Evolutionary conservation across 1,140 invertebrate species (phyloP).

Genomic region (Ridgeia piscesae): DNA sequence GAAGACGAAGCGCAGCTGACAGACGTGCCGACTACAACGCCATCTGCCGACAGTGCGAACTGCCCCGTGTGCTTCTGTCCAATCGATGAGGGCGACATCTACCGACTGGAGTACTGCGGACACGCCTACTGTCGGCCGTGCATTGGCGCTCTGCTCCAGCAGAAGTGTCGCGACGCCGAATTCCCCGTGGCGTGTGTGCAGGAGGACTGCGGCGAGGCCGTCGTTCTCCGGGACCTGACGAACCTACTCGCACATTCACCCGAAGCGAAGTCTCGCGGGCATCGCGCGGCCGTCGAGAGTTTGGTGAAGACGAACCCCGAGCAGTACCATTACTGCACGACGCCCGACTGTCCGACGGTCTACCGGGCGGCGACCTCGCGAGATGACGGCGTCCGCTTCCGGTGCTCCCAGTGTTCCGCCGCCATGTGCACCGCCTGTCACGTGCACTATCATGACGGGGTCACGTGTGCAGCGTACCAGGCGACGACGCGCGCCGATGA

Average conservation of each 20-base stretch:
- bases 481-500: background rate
- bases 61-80: constrained; percentile 23
- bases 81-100: constrained; percentile 15
- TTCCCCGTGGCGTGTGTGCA: constrained; percentile 22
- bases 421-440: constrained; percentile 13
- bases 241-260: constrained; percentile 9
- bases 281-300: background rate
- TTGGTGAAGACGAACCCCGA: constrained; percentile 13
- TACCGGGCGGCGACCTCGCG: constrained; percentile 2
- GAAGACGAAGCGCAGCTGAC: too few relatives aligned
- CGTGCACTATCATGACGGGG: constrained; percentile 9
- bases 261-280: background rate
- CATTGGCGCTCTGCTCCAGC: constrained; percentile 3
- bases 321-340: constrained; percentile 18
- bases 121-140: constrained; percentile 27
- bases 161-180: background rate
- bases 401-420: constrained; percentile 3
- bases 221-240: constrained; percentile 15
- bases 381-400: constrained; percentile 3
- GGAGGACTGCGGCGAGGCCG: constrained; percentile 18
- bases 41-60: background rate
- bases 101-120: constrained; percentile 21
- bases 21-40: too few relatives aligned
- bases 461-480: constrained; percentile 3
- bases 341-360: constrained; percentile 26